Percentiles rank a stretch among this genome's conserved stretches.
Conservation (phyloP, 2,797 vertebrate species). For the Aeoliscus strigatus region DNA sequence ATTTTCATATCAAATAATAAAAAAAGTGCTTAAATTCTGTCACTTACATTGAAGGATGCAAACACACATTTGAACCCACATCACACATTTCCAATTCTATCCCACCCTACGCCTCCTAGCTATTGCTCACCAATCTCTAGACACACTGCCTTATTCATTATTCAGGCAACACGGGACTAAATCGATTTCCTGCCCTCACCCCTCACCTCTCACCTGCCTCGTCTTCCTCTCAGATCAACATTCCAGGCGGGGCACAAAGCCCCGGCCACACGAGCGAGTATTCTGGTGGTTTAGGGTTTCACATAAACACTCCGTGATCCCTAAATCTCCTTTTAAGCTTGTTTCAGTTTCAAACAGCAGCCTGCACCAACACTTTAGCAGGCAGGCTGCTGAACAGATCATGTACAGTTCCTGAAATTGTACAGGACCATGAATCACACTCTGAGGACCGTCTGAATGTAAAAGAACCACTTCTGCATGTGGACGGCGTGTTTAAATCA, state of each 20-base stretch:
- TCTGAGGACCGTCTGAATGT: conserved; percentile 34
- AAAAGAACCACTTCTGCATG: conserved; percentile 22
- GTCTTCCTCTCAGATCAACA: conserved; percentile 63
- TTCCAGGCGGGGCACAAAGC: conserved; percentile 56
- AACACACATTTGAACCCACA: too few relatives aligned
- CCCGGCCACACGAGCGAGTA: conserved; percentile 51
- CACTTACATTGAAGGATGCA: too few relatives aligned
- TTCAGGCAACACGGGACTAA: conserved; percentile 65
- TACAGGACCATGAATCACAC: conserved; percentile 21
- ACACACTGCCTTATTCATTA: conserved; percentile 68
- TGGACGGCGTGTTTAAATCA: conserved; percentile 18
- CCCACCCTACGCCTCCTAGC: conserved; percentile 16
- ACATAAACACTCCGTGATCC: conserved; percentile 77
- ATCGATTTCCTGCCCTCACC: conserved; percentile 64
- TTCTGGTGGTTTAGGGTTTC: conserved; percentile 67
- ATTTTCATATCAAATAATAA: too few relatives aligned
- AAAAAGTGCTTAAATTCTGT: too few relatives aligned
- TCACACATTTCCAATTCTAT: too few relatives aligned
- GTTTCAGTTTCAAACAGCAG: conserved; percentile 68
- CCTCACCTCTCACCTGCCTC: conserved; percentile 60
- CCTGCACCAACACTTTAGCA: conserved; percentile 40
- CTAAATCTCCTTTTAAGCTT: conserved; percentile 71
- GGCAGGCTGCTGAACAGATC: conserved; percentile 35
- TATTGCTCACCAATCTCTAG: conserved; percentile 36
- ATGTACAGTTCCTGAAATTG: conserved; percentile 24